These are phyloP conservation scores for Egretta garzetta DNA, from an alignment of 2,113 vertebrate species.

Conservation along the genomic window DNA sequence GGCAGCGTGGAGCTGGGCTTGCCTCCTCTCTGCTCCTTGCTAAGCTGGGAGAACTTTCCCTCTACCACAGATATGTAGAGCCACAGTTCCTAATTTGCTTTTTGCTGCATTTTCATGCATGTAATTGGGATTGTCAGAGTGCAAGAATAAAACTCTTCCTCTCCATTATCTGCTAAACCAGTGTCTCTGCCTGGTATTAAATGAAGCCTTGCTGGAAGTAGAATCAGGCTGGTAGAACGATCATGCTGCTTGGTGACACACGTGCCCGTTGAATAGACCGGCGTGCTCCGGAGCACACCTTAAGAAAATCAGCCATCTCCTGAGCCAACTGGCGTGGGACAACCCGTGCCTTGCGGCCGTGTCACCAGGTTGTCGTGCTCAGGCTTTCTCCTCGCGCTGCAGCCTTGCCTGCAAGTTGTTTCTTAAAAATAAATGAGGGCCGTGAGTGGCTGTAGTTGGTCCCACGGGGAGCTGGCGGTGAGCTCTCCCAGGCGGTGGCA, in stretches of 20 bases:
- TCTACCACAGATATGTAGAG: not conserved
- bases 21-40: not conserved
- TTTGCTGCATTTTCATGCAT: not conserved
- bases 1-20: not conserved
- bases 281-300: not conserved
- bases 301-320: not conserved
- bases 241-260: not conserved
- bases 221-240: not conserved
- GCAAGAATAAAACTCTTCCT: not conserved
- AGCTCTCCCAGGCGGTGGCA: not conserved
- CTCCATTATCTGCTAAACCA: not conserved
- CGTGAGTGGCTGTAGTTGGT: not conserved
- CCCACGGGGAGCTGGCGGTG: rapidly evolving
- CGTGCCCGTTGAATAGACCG: not conserved
- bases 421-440: rapidly evolving
- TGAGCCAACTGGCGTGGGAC: rapidly evolving
- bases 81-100: not conserved
- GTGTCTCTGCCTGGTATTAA: not conserved
- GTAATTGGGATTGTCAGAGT: not conserved
- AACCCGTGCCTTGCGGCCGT: not conserved
- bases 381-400: not conserved
- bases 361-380: rapidly evolving
- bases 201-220: not conserved
- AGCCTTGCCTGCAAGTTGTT: too few species aligned
- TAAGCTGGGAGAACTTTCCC: not conserved